These are phyloP conservation scores for Osmoderma eremita DNA, from an alignment of 2,888 invertebrate genomes.

Conservation along the genomic window DNA sequence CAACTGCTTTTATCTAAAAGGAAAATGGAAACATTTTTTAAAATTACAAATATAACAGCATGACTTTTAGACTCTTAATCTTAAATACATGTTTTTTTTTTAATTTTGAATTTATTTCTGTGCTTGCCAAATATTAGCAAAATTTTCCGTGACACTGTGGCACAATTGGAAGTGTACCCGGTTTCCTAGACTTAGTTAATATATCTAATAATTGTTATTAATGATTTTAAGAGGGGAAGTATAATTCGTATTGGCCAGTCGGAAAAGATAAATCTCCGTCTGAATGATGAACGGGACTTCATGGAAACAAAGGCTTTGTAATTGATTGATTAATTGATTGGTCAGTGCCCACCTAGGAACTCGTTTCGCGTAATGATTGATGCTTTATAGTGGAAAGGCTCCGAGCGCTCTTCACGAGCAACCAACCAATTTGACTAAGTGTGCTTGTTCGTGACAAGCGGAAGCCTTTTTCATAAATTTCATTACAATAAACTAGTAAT, in stretches of 20 bases:
- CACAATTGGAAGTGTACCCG: too few species aligned
- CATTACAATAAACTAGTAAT: slow-evolving; percentile 37
- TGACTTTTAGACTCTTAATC: too few species aligned
- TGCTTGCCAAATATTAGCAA: too few species aligned
- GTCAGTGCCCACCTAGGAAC: slow-evolving; percentile 49
- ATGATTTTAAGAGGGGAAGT: slow-evolving; percentile 16
- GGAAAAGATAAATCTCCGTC: slow-evolving; percentile 48
- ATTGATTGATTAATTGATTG: slow-evolving; percentile 52
- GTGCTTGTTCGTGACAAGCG: slow-evolving; percentile 38
- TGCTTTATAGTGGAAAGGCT: slow-evolving; percentile 37
- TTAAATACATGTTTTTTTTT: too few species aligned
- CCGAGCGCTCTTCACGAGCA: slow-evolving; percentile 35
- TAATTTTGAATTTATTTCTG: too few species aligned
- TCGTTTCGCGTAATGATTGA: slow-evolving; percentile 50
- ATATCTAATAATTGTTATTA: slow-evolving; percentile 4
- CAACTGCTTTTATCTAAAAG: background rate
- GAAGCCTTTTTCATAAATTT: slow-evolving; percentile 36
- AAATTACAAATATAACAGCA: too few species aligned
- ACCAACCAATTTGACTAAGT: slow-evolving; percentile 42
- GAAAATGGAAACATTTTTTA: background rate
- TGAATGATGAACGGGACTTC: slow-evolving; percentile 48
- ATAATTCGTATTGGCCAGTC: slow-evolving; percentile 35
- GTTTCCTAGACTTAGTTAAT: too few species aligned
- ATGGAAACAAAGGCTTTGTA: slow-evolving; percentile 51
- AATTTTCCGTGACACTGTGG: too few species aligned